Evolutionary conservation across 2,888 invertebrate genomes (phyloP).

Genomic region (Falcaria lacertinaria): DNA sequence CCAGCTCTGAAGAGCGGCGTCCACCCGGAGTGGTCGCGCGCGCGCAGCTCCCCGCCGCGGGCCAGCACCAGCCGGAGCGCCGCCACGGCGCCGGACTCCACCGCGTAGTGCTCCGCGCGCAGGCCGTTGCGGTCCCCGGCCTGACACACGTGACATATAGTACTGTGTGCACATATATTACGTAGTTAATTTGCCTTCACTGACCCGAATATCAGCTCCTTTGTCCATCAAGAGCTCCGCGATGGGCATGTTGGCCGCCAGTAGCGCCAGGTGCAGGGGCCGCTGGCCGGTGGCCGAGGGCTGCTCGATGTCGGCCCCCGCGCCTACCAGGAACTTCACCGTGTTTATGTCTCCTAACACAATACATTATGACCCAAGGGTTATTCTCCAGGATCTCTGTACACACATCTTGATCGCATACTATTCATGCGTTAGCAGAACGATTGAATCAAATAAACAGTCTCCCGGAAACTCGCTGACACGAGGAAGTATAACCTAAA

Average conservation of each 20-base stretch:
- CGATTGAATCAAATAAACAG: too few relatives aligned
- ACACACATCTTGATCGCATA: too few relatives aligned
- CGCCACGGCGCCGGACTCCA: slow-evolving; percentile 64
- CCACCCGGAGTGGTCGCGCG: slow-evolving; percentile 70
- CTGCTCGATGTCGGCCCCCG: slow-evolving; percentile 71
- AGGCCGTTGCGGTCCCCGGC: slow-evolving; percentile 68
- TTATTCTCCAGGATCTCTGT: too few relatives aligned
- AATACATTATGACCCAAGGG: neutral
- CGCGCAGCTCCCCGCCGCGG: slow-evolving; percentile 50
- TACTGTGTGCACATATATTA: neutral
- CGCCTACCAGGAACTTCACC: slow-evolving; percentile 56
- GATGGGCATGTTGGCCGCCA: slow-evolving; percentile 42
- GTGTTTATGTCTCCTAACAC: slow-evolving; percentile 56
- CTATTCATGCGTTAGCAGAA: too few relatives aligned
- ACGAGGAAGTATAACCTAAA: too few relatives aligned
- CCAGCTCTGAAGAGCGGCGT: slow-evolving; percentile 72
- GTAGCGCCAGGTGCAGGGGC: slow-evolving; percentile 72
- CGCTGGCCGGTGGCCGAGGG: slow-evolving; percentile 53
- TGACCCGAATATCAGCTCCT: slow-evolving; percentile 61
- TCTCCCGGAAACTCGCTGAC: too few relatives aligned
- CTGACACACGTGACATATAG: slow-evolving; percentile 30
- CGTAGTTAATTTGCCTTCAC: neutral
- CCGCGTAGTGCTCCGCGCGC: slow-evolving; percentile 75
- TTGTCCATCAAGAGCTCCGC: slow-evolving; percentile 64
- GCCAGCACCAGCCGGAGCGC: slow-evolving; percentile 47